phyloP scores from a whole-genome alignment of 2,113 vertebrate genomes.

The Fregata magnificens region DNA sequence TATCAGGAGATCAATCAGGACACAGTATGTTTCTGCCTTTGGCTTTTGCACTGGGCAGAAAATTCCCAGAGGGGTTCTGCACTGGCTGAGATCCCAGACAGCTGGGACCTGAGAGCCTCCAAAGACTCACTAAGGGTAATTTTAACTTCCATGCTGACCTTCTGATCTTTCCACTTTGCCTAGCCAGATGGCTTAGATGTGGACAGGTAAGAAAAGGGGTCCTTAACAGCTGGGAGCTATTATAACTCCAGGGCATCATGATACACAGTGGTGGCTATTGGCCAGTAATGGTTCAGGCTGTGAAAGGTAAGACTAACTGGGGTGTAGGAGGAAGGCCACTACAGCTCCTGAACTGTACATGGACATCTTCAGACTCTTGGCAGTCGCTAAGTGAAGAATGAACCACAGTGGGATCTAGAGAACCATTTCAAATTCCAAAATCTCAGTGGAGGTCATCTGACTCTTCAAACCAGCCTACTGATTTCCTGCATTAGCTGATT shows the following conservation, averaged over 20 bases:
- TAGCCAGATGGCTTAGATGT: background rate
- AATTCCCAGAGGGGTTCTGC: background rate
- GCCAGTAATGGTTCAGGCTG: background rate
- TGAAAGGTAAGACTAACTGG: background rate
- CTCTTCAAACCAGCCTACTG: background rate
- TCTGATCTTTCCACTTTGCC: background rate
- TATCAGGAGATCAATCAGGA: conserved; percentile 17
- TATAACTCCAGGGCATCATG: background rate
- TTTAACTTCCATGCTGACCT: background rate
- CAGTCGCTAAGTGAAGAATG: background rate
- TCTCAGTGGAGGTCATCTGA: background rate
- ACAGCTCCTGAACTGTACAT: background rate
- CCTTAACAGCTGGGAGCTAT: background rate
- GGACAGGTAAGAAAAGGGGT: background rate
- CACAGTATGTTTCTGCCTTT: background rate
- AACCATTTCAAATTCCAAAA: background rate
- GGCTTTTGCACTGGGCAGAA: background rate
- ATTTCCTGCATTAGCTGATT: too few species aligned
- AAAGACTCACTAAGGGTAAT: background rate
- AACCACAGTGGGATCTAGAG: background rate
- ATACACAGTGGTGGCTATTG: background rate
- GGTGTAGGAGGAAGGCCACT: background rate
- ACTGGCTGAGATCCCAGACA: conserved; percentile 25
- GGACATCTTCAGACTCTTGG: background rate
- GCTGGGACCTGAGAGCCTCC: background rate